Conservation (phyloP, 2,888 invertebrate species). For the Tetropium fuscum region DNA sequence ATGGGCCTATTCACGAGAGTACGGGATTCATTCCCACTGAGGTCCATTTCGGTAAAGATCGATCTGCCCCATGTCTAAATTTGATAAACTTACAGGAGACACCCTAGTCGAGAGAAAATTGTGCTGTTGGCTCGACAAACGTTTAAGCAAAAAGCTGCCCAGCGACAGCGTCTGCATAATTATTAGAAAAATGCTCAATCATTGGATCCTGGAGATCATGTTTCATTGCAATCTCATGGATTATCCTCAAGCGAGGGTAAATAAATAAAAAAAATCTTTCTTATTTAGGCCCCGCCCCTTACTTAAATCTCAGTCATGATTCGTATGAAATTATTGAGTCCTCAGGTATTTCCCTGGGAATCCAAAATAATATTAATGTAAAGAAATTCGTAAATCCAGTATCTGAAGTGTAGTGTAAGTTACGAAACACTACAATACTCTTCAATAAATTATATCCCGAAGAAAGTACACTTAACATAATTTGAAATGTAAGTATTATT, state of each 20-base stretch:
- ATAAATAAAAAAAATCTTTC: constrained; percentile 29
- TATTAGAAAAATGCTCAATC: background rate
- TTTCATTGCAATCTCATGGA: constrained; percentile 8
- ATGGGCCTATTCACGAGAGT: constrained; percentile 1
- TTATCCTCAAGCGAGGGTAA: constrained; percentile 16
- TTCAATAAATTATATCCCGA: too few relatives aligned
- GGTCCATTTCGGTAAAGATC: constrained; percentile 3
- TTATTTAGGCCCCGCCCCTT: constrained; percentile 21
- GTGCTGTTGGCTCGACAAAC: background rate
- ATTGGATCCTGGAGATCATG: constrained; percentile 11
- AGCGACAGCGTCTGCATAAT: background rate
- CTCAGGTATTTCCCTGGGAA: background rate
- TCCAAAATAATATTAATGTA: constrained; percentile 6
- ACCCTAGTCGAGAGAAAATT: background rate
- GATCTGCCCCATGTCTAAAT: too few relatives aligned
- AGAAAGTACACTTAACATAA: too few relatives aligned
- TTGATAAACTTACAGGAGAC: background rate
- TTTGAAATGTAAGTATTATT: too few relatives aligned
- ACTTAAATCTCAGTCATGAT: background rate
- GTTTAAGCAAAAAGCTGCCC: background rate
- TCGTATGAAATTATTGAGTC: constrained; percentile 9
- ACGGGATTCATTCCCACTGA: background rate
- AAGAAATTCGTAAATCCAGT: constrained; percentile 6
- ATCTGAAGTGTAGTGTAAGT: background rate
- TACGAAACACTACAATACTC: too few relatives aligned